Base-by-base conservation (phyloP, 2,797 vertebrate genomes). In the Eupleurogrammus muticus region DNA sequence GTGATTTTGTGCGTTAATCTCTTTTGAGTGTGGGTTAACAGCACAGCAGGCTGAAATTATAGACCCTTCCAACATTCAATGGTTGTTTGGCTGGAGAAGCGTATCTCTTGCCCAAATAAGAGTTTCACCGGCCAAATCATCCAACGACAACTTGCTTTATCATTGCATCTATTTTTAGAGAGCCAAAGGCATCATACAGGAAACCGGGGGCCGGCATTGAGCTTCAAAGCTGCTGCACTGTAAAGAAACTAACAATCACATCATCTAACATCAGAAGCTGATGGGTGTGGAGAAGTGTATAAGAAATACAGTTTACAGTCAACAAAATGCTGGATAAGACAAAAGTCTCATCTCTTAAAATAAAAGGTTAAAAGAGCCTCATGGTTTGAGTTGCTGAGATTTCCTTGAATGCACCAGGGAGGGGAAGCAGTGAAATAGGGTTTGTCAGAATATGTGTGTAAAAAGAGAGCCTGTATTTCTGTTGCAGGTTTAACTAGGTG, bases 1-100 rank as follows among this genome's bases (percentile, higher is more conserved):
- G 44, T 69, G 61, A 56, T 70, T 74, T 23, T 38, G 46, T 55
- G 65, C 65, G 81, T 50, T 85, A 79, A 85, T 88, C 81, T 73
- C 61, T 59, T 80, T 78, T 79, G 68, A 89, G 82, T 81, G 72
- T 60, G 77, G 79, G 73, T 84, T 85, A 90, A 85, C 80, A 76
- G 74, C 77, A 80, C 83, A 83, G 75, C 77, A 48, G 75, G 73
- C 75, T 74, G 48, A 68, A 68, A 75, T 65, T 76, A 81, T 21
- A 59, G 67, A 69, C 63, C 66, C 74, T 67, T 84, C 85, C 74
- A 80, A 62, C 54, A 79, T 73, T 70, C 62, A 75, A 55, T 76
- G 59, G 71, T 46, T 79, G 69, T 62, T 87, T 87, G 86, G 84
- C 83, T 61, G 57, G 62, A 68, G 60, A 71, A 77, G 6, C 56